phyloP scores from a whole-genome alignment of 2,888 invertebrate species.

The Acronicta psi region DNA sequence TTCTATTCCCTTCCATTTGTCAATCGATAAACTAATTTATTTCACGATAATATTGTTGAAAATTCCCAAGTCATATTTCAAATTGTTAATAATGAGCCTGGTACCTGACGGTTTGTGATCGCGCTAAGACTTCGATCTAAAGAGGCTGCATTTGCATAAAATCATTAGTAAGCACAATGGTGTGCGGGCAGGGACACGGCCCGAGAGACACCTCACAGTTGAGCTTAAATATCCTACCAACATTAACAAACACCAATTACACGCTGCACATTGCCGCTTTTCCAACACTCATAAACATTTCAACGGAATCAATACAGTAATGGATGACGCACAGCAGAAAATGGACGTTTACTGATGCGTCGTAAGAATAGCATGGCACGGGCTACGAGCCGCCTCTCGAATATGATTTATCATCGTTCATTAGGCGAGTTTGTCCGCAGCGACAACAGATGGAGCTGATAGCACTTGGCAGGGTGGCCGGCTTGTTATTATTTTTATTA shows the following conservation, averaged over 20 bases:
- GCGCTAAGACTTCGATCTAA: slow-evolving; percentile 89
- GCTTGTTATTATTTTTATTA: slow-evolving; percentile 89
- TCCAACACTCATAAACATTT: neutral
- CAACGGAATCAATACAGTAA: slow-evolving; percentile 53
- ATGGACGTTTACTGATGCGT: slow-evolving; percentile 56
- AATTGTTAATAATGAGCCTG: slow-evolving; percentile 88
- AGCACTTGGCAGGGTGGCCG: slow-evolving; percentile 89
- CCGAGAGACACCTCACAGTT: slow-evolving; percentile 83
- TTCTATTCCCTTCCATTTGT: slow-evolving; percentile 44
- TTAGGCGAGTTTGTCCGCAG: slow-evolving; percentile 89
- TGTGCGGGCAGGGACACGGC: slow-evolving; percentile 86
- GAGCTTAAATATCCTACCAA: slow-evolving; percentile 73
- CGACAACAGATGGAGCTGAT: slow-evolving; percentile 90
- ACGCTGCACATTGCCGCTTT: slow-evolving; percentile 61
- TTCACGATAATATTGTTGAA: slow-evolving; percentile 76
- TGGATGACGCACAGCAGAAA: slow-evolving; percentile 56
- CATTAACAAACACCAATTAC: slow-evolving; percentile 29
- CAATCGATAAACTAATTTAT: slow-evolving; percentile 74
- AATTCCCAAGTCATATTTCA: slow-evolving; percentile 86
- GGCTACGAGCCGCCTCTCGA: slow-evolving; percentile 86
- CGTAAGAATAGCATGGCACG: slow-evolving; percentile 75
- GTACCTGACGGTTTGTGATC: slow-evolving; percentile 88
- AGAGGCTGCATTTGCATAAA: slow-evolving; percentile 89
- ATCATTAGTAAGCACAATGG: slow-evolving; percentile 90
- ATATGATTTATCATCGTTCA: slow-evolving; percentile 90